phyloP scores from a whole-genome alignment of 2,113 vertebrate genomes.

The Megaleporinus macrocephalus region DNA sequence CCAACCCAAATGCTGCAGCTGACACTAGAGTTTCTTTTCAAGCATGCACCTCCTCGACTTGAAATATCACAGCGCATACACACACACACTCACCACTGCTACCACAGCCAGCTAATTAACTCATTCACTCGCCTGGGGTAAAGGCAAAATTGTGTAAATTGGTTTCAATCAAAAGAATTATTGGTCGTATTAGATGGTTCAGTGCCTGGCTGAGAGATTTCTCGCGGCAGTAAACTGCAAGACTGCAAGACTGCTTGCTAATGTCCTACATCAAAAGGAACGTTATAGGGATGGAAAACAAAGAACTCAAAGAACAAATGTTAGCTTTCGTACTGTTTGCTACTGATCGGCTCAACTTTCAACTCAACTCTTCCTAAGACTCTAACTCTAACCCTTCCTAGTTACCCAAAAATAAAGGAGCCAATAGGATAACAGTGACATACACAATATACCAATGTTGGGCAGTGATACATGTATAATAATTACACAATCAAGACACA shows the following conservation, averaged over 20 bases:
- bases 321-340: too few species aligned
- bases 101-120: conserved; percentile 49
- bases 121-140: conserved; percentile 43
- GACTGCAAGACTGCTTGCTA: conserved; percentile 21
- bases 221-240: conserved; percentile 28
- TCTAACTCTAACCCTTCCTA: too few species aligned
- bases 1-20: neutral
- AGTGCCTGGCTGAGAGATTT: conserved; percentile 37
- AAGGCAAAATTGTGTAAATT: conserved; percentile 47
- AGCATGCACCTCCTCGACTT: neutral
- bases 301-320: neutral
- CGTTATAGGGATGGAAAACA: neutral
- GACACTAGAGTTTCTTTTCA: neutral
- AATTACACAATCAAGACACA: too few species aligned
- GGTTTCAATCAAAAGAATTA: conserved; percentile 56
- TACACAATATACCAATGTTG: too few species aligned
- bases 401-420: too few species aligned
- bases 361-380: too few species aligned
- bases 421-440: too few species aligned
- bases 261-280: neutral
- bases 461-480: too few species aligned
- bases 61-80: conserved; percentile 1
- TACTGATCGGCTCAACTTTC: too few species aligned
- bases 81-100: conserved; percentile 14
- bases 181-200: conserved; percentile 47